A percentile compares a stretch with the other conserved stretches of the same genome.
These are phyloP conservation scores for Archocentrus centrarchus DNA, from an alignment of 2,113 vertebrate genomes.

Conservation along the genomic window DNA sequence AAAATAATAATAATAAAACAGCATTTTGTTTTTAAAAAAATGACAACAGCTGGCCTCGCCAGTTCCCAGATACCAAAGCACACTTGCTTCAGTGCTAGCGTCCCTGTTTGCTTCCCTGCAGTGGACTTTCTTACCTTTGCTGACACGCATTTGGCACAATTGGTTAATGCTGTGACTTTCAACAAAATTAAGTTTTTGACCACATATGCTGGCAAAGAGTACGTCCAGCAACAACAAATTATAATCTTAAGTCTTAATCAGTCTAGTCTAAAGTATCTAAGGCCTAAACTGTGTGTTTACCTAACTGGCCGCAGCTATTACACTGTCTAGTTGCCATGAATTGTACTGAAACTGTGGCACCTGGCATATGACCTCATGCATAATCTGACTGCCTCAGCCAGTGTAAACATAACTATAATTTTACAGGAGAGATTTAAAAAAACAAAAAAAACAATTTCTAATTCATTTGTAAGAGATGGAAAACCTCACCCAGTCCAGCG, in stretches of 20 bases:
- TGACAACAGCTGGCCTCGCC: not conserved
- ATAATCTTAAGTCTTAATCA: not conserved
- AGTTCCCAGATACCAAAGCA: not conserved
- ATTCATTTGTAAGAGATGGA: constrained; percentile 30
- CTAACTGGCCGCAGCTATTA: not conserved
- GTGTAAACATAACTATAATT: constrained; percentile 34
- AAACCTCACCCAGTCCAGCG: not conserved
- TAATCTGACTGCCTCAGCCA: constrained; percentile 2
- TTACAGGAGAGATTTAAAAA: not conserved
- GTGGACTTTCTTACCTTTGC: not conserved
- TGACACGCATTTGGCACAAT: not conserved
- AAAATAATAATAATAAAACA: not conserved
- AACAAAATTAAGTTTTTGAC: not conserved
- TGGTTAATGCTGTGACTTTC: not conserved
- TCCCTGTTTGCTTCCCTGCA: not conserved
- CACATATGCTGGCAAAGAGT: not conserved
- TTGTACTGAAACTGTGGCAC: constrained; percentile 11
- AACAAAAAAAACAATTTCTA: not conserved
- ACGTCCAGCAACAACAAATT: not conserved
- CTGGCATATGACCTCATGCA: constrained; percentile 13
- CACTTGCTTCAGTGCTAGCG: not conserved
- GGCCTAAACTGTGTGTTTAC: not conserved
- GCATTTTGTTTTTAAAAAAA: not conserved
- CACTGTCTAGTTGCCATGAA: not conserved
- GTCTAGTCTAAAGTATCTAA: not conserved